A percentile compares a stretch with the other conserved stretches of the same genome.
Evolutionary conservation across 2,888 invertebrate genomes (phyloP).

Genomic region (Venustoraphidia nigricollis): DNA sequence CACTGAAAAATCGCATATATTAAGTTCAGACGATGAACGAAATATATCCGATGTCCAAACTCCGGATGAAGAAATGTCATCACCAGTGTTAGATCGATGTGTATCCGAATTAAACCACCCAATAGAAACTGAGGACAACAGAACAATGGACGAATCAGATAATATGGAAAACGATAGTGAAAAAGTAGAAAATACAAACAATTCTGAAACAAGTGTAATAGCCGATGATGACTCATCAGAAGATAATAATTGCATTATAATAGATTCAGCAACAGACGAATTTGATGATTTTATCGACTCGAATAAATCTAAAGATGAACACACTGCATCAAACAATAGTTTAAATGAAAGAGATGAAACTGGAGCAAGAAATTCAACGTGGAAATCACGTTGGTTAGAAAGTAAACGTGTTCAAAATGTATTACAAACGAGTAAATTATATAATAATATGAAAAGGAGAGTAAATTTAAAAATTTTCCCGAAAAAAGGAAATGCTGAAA

Average conservation of each 20-base stretch:
- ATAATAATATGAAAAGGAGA: slow-evolving; percentile 4
- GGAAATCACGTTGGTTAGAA: slow-evolving; percentile 5
- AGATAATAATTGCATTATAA: slow-evolving; percentile 3
- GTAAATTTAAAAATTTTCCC: too few species aligned
- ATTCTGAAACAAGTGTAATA: background rate
- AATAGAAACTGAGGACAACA: too few species aligned
- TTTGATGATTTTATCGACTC: background rate
- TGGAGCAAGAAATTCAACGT: background rate
- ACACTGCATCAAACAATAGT: background rate
- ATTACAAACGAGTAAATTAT: slow-evolving; percentile 5
- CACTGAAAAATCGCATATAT: too few species aligned
- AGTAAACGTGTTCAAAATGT: slow-evolving; percentile 4
- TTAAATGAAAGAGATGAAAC: background rate
- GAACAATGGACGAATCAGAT: too few species aligned
- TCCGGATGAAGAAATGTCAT: too few species aligned
- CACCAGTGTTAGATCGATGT: too few species aligned
- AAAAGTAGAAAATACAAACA: background rate
- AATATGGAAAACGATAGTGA: too few species aligned
- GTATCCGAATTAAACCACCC: too few species aligned
- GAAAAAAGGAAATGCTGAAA: too few species aligned
- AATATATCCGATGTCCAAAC: too few species aligned
- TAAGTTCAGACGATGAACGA: too few species aligned
- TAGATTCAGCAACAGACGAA: slow-evolving; percentile 4
- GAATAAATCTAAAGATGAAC: background rate
- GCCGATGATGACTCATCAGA: background rate